Base-by-base conservation (phyloP, 2,797 vertebrate species). In the Microctenopoma lineatum region DNA sequence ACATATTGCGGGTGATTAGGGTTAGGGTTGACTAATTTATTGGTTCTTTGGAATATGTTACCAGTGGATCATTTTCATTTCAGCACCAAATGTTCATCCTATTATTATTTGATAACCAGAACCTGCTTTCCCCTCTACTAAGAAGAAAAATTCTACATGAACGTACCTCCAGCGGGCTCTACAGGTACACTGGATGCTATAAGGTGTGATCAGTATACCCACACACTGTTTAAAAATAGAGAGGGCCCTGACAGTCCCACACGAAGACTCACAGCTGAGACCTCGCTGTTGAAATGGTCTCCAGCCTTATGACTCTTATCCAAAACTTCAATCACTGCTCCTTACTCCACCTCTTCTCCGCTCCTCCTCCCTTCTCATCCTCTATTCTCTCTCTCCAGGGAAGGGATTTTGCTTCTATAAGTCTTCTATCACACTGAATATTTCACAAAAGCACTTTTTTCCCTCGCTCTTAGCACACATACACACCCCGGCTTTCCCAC, bases 211-310 rank as follows among this genome's bases (percentile, higher is more conserved):
- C 66, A 27, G 52, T 59, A 79, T 85, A 85, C 87, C 89, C 91
- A 91, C 89, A 87, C 87, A 88, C 59, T 78, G 60, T 79, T 80
- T 84, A 90, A 92, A 91, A 89, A 92, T 91, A 92, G 84, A 85
- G 62, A 54, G 50, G 63, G 76, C 56, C 73, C 77, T 86, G 80
- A 84, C 83, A 87, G 85, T 89, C 89, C 89, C 87, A 87, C 89
- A 90, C 85, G 15, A 65, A 79, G 75, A 75, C 75, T 76, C 79
- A 70, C 68, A 83, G 79, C 67, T 50, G 61, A 90, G 82, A 86
- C 89, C 89, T 89, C 66, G 75, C 63, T 64, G 56, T 66, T 85
- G 61, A 84, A 87, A 84, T 59, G 66, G 74, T 88, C 83, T 89
- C 80, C 64, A 78, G 80, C 73, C 84, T 84, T 73, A 84, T 83